phyloP scores from a whole-genome alignment of 2,888 invertebrate genomes.

The Sinhomidia bicolor region DNA sequence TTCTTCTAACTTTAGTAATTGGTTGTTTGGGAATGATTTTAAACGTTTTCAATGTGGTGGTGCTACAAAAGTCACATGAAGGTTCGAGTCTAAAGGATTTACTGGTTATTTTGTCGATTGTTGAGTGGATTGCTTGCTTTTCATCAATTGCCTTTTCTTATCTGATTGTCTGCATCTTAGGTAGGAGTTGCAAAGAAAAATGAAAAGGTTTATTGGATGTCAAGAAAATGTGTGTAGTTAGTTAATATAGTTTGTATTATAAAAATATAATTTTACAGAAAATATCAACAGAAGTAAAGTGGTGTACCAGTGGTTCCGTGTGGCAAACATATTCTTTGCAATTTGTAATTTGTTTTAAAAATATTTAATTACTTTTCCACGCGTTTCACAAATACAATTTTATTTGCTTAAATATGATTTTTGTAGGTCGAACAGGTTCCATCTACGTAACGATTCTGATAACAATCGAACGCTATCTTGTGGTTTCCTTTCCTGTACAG shows the following conservation, averaged over 20 bases:
- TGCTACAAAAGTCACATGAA: constrained; percentile 6
- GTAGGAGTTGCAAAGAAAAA: constrained; percentile 32
- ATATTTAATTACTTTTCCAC: too few relatives aligned
- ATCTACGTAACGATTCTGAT: constrained; percentile 54
- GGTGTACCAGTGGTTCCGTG: constrained; percentile 26
- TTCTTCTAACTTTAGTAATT: not conserved
- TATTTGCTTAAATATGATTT: too few relatives aligned
- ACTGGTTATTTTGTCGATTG: constrained; percentile 34
- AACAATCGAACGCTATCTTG: constrained; percentile 58
- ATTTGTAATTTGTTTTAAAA: constrained; percentile 31
- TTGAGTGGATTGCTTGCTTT: constrained; percentile 29
- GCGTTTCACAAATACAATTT: too few relatives aligned
- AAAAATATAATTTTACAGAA: constrained; percentile 34
- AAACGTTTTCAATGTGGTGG: not conserved
- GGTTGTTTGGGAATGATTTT: constrained; percentile 13
- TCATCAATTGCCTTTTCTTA: constrained; percentile 18
- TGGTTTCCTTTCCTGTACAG: constrained; percentile 26
- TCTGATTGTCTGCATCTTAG: constrained; percentile 38
- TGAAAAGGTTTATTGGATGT: not conserved
- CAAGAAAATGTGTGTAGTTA: too few relatives aligned
- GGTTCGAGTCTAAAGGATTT: constrained; percentile 7
- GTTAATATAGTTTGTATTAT: not conserved
- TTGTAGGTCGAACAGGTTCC: constrained; percentile 30
- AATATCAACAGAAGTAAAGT: constrained; percentile 21
- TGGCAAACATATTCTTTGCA: constrained; percentile 19